Evolutionary conservation across 2,797 vertebrate genomes (phyloP).

Genomic region (Eleutherodactylus coqui): DNA sequence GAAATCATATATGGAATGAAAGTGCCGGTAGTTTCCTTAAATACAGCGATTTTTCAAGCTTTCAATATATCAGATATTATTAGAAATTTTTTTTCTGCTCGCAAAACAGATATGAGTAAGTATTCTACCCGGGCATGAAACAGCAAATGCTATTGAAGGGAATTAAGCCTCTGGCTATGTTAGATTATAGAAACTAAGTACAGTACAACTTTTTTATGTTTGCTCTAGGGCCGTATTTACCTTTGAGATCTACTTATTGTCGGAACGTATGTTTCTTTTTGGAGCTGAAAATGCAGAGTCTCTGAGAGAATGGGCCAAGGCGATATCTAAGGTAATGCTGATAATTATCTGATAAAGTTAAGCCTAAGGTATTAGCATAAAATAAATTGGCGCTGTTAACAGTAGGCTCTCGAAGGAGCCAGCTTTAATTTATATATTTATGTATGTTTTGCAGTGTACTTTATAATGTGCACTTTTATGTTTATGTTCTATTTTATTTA

Average conservation of each 20-base stretch:
- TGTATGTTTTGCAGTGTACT: not conserved
- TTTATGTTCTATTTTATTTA: not conserved
- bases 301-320: slow-evolving; percentile 89
- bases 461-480: slow-evolving; percentile 21
- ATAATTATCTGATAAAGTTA: slow-evolving; percentile 65
- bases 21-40: slow-evolving; percentile 2
- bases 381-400: slow-evolving; percentile 54
- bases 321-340: slow-evolving; percentile 87
- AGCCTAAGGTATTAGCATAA: slow-evolving; percentile 62
- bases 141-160: slow-evolving; percentile 30
- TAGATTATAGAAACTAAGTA: slow-evolving; percentile 60
- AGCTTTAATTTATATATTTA: slow-evolving; percentile 52
- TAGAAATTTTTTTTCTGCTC: not conserved
- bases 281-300: slow-evolving; percentile 85
- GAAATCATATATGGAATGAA: slow-evolving; percentile 20
- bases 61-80: slow-evolving; percentile 55
- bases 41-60: not conserved
- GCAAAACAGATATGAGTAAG: slow-evolving; percentile 42
- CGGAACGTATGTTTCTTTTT: slow-evolving; percentile 86
- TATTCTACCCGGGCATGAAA: slow-evolving; percentile 47
- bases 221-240: slow-evolving; percentile 85
- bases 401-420: slow-evolving; percentile 58
- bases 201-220: slow-evolving; percentile 64
- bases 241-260: slow-evolving; percentile 90
- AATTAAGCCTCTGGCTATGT: slow-evolving; percentile 37